Percentiles rank a stretch among this genome's conserved stretches.
These are phyloP conservation scores for Drosophila merina DNA, from an alignment of 2,888 invertebrate genomes.

Conservation along the genomic window DNA sequence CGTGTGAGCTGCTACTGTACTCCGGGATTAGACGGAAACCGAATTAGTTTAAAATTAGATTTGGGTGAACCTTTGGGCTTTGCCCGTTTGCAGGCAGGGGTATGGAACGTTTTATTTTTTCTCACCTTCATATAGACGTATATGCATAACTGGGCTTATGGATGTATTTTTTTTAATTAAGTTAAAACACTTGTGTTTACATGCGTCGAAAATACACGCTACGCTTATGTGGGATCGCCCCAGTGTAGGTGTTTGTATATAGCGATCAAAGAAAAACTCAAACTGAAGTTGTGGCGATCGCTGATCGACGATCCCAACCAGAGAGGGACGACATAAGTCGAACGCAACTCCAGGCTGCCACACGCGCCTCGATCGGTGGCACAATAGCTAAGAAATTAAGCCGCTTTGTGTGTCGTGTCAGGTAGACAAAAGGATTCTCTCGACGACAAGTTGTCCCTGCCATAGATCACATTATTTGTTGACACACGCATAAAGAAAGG, in stretches of 20 bases:
- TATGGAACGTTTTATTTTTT: constrained; percentile 10
- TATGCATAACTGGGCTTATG: constrained; percentile 34
- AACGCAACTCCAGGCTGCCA: constrained; percentile 70
- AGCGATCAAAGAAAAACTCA: constrained; percentile 66
- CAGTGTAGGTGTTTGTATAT: constrained; percentile 39
- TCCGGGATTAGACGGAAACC: neutral
- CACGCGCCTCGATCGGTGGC: constrained; percentile 62
- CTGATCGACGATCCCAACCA: constrained; percentile 47
- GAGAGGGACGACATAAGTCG: constrained; percentile 51
- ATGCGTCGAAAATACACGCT: constrained; percentile 60
- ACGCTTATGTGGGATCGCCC: constrained; percentile 27
- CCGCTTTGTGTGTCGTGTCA: constrained; percentile 49
- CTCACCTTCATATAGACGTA: constrained; percentile 19
- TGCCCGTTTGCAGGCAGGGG: constrained; percentile 8
- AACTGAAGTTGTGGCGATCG: constrained; percentile 77
- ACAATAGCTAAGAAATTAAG: constrained; percentile 75
- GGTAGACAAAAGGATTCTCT: constrained; percentile 75
- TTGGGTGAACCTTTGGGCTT: constrained; percentile 7
- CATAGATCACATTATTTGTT: constrained; percentile 42
- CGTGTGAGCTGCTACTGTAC: neutral
- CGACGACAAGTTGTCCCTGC: constrained; percentile 41
- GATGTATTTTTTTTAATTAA: constrained; percentile 65
- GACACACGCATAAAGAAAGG: constrained; percentile 69
- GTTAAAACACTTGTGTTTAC: constrained; percentile 78
- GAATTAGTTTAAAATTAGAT: constrained; percentile 23